Evolutionary conservation across 2,797 vertebrate genomes (phyloP).

Genomic region (Cheracebus regulus): DNA sequence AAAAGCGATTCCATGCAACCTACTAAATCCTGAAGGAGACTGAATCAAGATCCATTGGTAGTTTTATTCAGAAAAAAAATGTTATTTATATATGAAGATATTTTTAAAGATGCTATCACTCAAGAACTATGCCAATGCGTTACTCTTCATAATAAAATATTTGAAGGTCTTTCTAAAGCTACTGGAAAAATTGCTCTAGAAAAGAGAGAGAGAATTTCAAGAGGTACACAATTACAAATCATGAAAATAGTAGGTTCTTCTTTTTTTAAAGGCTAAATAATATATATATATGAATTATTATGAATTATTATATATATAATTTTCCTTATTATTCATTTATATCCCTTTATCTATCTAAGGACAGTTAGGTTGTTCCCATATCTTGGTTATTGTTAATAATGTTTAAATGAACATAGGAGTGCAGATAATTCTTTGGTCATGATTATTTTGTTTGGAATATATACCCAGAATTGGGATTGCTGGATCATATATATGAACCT

Average conservation of each 20-base stretch:
- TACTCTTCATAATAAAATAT: slow-evolving; percentile 15
- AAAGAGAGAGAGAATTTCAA: neutral
- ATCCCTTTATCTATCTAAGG: neutral
- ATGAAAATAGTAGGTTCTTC: neutral
- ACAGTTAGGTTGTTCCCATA: neutral
- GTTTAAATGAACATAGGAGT: neutral
- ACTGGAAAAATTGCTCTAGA: neutral
- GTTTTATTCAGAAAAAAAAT: neutral
- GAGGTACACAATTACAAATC: neutral
- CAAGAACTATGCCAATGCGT: neutral
- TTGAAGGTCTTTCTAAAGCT: neutral
- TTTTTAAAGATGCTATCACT: neutral
- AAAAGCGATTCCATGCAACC: neutral
- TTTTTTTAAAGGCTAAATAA: neutral
- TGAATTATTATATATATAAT: too few species aligned
- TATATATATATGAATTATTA: neutral
- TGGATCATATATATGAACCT: neutral
- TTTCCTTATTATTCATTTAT: neutral
- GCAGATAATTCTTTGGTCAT: neutral
- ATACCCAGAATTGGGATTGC: neutral
- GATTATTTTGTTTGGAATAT: neutral
- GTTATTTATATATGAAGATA: neutral
- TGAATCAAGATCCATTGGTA: neutral
- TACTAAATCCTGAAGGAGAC: neutral
- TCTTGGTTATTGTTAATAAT: neutral